Evolutionary conservation across 2,888 invertebrate species (phyloP).

Genomic region (Cancer borealis): DNA sequence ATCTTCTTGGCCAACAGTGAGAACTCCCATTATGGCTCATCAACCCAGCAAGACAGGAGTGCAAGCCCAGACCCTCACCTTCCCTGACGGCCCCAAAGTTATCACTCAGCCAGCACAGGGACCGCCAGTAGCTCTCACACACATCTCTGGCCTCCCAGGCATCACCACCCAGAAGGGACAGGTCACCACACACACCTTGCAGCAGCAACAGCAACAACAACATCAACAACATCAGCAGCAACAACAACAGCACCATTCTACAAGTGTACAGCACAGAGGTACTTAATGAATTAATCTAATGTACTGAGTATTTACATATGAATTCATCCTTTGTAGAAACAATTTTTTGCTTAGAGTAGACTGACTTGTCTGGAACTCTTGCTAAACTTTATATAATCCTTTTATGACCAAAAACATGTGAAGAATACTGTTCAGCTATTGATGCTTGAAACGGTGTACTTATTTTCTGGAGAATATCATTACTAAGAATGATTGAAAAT

Average conservation of each 20-base stretch:
- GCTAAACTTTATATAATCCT: no score
- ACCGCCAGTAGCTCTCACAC: slow-evolving; percentile 78
- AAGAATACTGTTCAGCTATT: no score
- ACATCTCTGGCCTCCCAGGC: slow-evolving; percentile 70
- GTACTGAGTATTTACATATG: background rate
- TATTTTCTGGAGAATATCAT: no score
- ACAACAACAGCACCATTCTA: slow-evolving; percentile 47
- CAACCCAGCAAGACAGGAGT: slow-evolving; percentile 63
- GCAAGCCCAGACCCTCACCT: slow-evolving; percentile 64
- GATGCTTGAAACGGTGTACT: no score
- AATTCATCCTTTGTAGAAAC: background rate
- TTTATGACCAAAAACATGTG: no score
- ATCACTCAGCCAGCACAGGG: slow-evolving; percentile 79
- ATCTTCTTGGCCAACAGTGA: slow-evolving; percentile 49
- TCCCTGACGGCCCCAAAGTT: slow-evolving; percentile 78
- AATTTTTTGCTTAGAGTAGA: background rate
- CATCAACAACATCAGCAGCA: slow-evolving; percentile 45
- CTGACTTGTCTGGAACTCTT: no score
- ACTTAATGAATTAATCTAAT: background rate
- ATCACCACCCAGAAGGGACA: slow-evolving; percentile 65
- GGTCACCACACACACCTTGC: slow-evolving; percentile 52
- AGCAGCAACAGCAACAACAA: slow-evolving; percentile 25
- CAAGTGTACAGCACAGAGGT: slow-evolving; percentile 69
- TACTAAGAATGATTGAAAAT: no score
- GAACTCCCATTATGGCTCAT: slow-evolving; percentile 67